A percentile compares a stretch with the other conserved stretches of the same genome.
phyloP scores from a whole-genome alignment of 2,888 invertebrate genomes.

The Leptopilina myrica region DNA sequence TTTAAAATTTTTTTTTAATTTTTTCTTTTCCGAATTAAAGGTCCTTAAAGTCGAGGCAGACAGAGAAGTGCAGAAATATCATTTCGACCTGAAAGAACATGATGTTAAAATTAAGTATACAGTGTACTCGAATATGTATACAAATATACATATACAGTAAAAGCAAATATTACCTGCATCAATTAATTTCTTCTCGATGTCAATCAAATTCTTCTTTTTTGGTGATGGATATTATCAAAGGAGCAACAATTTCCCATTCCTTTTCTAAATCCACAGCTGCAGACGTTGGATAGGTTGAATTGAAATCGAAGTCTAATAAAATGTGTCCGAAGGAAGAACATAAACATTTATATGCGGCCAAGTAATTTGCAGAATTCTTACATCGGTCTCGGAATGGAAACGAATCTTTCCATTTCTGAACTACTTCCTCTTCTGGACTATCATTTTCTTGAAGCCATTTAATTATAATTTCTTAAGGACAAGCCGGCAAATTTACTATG shows the following conservation, averaged over 20 bases:
- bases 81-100: too few relatives aligned
- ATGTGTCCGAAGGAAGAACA: not conserved
- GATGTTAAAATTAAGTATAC: too few relatives aligned
- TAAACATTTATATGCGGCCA: constrained; percentile 1
- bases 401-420: not conserved
- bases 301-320: not conserved
- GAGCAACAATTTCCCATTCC: not conserved
- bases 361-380: not conserved
- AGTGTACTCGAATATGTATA: too few relatives aligned
- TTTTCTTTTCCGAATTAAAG: too few relatives aligned
- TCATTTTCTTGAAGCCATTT: not conserved
- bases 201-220: not conserved
- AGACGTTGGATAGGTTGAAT: not conserved
- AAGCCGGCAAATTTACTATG: not conserved
- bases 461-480: not conserved
- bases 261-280: not conserved
- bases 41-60: too few relatives aligned
- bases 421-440: not conserved
- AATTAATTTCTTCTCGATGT: not conserved
- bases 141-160: too few relatives aligned
- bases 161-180: not conserved
- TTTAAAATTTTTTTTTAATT: too few relatives aligned
- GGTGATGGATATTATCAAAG: not conserved
- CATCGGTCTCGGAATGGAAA: not conserved
- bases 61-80: too few relatives aligned